phyloP scores from a whole-genome alignment of 2,797 vertebrate genomes.

The Smutsia temminckii region DNA sequence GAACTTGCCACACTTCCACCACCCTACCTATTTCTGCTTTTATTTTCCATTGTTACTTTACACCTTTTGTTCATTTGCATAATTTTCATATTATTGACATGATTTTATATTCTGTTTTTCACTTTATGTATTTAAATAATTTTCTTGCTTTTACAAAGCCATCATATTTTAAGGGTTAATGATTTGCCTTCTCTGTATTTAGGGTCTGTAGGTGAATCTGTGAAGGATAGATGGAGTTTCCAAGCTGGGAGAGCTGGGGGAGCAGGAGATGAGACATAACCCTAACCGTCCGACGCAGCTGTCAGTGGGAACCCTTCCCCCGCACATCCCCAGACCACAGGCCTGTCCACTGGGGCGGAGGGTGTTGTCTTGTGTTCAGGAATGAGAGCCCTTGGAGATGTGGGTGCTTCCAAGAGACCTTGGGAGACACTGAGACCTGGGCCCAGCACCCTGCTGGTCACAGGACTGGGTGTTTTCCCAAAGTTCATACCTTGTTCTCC shows the following conservation, averaged over 20 bases:
- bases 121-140: neutral
- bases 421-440: neutral
- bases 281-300: neutral
- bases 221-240: neutral
- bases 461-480: neutral
- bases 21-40: neutral
- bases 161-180: neutral
- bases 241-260: neutral
- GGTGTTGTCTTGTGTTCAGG: neutral
- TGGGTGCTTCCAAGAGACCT: neutral
- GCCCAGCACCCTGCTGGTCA: neutral
- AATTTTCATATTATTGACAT: neutral
- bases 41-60: conserved; percentile 3
- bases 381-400: neutral
- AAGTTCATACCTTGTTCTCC: neutral
- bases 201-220: neutral
- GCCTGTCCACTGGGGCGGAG: neutral
- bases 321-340: rapidly evolving
- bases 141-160: neutral
- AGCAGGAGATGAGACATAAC: neutral
- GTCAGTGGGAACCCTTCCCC: neutral
- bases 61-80: neutral
- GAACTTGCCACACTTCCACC: neutral
- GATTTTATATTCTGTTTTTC: neutral
- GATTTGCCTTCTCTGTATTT: neutral